A percentile compares a stretch with the other conserved stretches of the same genome.
These are phyloP conservation scores for Carabus problematicus DNA, from an alignment of 2,888 invertebrate genomes.

Conservation along the genomic window DNA sequence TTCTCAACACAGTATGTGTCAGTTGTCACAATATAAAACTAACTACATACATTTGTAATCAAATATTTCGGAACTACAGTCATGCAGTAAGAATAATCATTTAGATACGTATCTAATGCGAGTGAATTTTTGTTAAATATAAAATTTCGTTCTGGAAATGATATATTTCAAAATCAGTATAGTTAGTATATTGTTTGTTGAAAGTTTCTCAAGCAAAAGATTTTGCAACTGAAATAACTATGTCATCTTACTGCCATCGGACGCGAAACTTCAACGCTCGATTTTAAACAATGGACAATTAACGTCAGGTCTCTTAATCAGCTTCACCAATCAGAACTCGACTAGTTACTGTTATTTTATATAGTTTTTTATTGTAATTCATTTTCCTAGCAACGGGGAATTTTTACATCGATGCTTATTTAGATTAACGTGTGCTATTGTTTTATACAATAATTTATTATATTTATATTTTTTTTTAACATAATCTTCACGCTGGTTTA, in stretches of 20 bases:
- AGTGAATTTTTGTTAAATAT: too few relatives aligned
- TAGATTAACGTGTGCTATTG: conserved; percentile 31
- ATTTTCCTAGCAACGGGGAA: conserved; percentile 18
- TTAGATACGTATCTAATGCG: too few relatives aligned
- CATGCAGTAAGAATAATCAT: not conserved
- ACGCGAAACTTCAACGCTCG: conserved; percentile 17
- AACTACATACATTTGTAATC: too few relatives aligned
- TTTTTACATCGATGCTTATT: conserved; percentile 34
- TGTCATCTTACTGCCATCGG: conserved; percentile 31
- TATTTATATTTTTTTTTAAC: conserved; percentile 22
- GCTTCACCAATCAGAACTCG: conserved; percentile 23
- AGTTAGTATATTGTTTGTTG: not conserved
- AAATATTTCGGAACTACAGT: not conserved
- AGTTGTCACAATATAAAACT: not conserved
- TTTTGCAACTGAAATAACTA: conserved; percentile 30
- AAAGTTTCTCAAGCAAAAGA: conserved; percentile 9
- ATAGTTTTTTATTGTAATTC: conserved; percentile 32
- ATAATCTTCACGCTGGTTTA: conserved; percentile 25
- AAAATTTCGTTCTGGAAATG: not conserved
- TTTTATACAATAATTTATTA: conserved; percentile 19
- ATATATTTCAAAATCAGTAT: conserved; percentile 5
- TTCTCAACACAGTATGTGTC: not conserved
- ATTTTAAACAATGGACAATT: conserved; percentile 16
- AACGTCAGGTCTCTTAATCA: conserved; percentile 15
- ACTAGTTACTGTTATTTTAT: conserved; percentile 30